Conservation (phyloP, 1,140 invertebrate genomes). For the Bombus impatiens region DNA sequence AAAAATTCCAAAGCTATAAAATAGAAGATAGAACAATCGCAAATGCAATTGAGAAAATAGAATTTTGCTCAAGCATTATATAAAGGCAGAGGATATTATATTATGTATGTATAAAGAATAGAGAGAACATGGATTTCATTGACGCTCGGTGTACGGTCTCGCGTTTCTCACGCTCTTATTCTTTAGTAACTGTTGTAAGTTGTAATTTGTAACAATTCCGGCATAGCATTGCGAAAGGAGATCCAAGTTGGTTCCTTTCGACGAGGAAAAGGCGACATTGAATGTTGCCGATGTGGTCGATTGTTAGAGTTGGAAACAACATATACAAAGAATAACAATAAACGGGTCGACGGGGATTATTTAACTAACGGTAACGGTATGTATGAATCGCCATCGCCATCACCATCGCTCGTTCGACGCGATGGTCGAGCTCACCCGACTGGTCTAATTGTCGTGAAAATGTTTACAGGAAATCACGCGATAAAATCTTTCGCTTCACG, state of each 20-base stretch:
- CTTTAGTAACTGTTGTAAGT: neutral
- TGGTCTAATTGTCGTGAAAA: conserved; percentile 9
- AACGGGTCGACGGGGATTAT: conserved; percentile 54
- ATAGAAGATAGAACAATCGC: neutral
- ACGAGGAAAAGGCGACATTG: conserved; percentile 11
- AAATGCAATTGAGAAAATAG: neutral
- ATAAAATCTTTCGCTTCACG: neutral
- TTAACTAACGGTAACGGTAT: conserved; percentile 18
- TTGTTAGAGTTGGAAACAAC: conserved; percentile 10
- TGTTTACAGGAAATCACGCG: neutral
- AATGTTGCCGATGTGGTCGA: conserved; percentile 28
- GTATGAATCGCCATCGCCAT: conserved; percentile 26
- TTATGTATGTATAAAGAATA: too few relatives aligned
- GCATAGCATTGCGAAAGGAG: conserved; percentile 29
- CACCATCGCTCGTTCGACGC: neutral
- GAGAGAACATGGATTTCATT: neutral
- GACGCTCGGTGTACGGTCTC: neutral
- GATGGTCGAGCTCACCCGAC: neutral
- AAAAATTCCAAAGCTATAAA: neutral
- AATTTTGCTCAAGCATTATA: neutral
- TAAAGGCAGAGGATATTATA: neutral
- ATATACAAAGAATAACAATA: conserved; percentile 20
- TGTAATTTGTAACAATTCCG: neutral
- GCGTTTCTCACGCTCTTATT: conserved; percentile 50
- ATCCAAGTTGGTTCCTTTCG: conserved; percentile 41